phyloP scores from a whole-genome alignment of 2,113 vertebrate species.

The Collichthys lucidus region DNA sequence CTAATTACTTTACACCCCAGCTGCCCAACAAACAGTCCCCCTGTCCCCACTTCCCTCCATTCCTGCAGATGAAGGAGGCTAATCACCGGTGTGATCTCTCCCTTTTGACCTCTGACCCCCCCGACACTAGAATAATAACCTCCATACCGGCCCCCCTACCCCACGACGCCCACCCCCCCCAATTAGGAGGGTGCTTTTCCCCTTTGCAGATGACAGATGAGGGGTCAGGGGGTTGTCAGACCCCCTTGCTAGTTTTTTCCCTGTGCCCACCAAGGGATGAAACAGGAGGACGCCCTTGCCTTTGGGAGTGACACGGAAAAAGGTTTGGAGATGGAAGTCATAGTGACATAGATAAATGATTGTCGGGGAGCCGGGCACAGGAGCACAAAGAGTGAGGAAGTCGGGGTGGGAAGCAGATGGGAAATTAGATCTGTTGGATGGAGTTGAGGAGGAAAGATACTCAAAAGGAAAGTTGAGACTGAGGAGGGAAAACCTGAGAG shows the following conservation, averaged over 20 bases:
- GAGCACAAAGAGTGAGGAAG: slow-evolving; percentile 7
- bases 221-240: slow-evolving; percentile 77
- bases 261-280: slow-evolving; percentile 63
- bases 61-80: slow-evolving; percentile 71
- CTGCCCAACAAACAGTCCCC: slow-evolving; percentile 45
- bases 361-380: slow-evolving; percentile 38
- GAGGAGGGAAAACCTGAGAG: neutral
- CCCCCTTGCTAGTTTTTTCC: slow-evolving; percentile 73
- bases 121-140: slow-evolving; percentile 82
- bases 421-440: slow-evolving; percentile 43
- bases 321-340: slow-evolving; percentile 56
- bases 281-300: slow-evolving; percentile 64
- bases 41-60: slow-evolving; percentile 36
- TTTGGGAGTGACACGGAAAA: slow-evolving; percentile 63
- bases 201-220: slow-evolving; percentile 81
- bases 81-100: slow-evolving; percentile 81
- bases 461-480: slow-evolving; percentile 11
- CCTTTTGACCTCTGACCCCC: slow-evolving; percentile 79
- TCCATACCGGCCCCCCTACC: slow-evolving; percentile 66
- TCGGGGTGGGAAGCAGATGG: slow-evolving; percentile 27
- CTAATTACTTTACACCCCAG: slow-evolving; percentile 73
- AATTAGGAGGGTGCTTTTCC: slow-evolving; percentile 81
- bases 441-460: slow-evolving; percentile 9
- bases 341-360: slow-evolving; percentile 70
- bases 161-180: slow-evolving; percentile 57